phyloP scores from a whole-genome alignment of 2,888 invertebrate species.

The Cheilosia variabilis region DNA sequence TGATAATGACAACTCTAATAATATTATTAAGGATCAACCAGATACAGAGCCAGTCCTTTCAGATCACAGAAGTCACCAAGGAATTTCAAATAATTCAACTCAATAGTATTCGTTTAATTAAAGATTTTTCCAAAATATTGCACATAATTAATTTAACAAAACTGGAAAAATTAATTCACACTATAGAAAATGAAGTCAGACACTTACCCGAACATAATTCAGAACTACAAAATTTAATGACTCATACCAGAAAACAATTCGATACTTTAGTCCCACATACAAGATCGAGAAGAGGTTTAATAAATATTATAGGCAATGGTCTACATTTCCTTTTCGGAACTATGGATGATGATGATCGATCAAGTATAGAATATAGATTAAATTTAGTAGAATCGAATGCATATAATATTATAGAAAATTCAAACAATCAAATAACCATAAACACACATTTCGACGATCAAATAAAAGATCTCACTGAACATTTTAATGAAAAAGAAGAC shows the following conservation, averaged over 20 bases:
- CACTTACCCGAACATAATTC: neutral
- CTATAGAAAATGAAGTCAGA: neutral
- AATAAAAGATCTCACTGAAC: neutral
- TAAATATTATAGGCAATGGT: neutral
- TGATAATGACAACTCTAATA: too few relatives aligned
- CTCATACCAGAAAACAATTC: neutral
- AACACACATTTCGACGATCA: neutral
- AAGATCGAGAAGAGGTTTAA: neutral
- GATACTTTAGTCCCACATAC: constrained; percentile 1
- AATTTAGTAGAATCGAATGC: neutral
- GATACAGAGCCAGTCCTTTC: neutral
- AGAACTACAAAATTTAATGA: neutral
- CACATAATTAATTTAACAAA: too few relatives aligned
- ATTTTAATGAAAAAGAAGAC: neutral
- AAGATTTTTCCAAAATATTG: too few relatives aligned
- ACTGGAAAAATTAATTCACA: neutral
- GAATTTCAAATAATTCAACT: neutral
- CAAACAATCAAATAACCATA: neutral
- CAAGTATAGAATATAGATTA: too few relatives aligned
- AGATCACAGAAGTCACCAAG: neutral
- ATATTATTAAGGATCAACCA: neutral
- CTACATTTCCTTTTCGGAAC: neutral
- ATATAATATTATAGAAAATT: neutral
- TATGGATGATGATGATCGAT: too few relatives aligned
- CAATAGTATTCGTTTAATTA: neutral